A percentile compares a stretch with the other conserved stretches of the same genome.
Conservation (phyloP, 2,113 vertebrate species). For the Crypturellus undulatus region DNA sequence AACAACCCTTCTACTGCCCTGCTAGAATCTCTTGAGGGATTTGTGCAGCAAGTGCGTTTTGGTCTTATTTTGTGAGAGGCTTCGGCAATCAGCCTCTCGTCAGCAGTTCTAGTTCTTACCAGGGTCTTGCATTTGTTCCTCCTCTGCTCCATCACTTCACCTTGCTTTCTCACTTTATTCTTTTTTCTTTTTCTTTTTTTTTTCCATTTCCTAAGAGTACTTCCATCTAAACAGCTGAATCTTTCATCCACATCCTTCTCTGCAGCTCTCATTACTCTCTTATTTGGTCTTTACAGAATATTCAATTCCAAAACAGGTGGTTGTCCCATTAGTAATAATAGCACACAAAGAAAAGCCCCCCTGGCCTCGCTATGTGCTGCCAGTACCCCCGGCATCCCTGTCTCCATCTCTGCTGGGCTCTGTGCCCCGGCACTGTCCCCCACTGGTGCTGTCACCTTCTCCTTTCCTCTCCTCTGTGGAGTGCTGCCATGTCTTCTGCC, state of each 20-base stretch:
- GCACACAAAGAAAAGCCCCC: not conserved
- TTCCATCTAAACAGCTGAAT: rapidly evolving
- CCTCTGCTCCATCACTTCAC: not conserved
- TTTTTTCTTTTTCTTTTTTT: not conserved
- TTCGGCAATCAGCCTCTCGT: not conserved
- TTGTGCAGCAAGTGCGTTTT: not conserved
- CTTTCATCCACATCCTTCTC: rapidly evolving
- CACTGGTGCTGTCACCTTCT: rapidly evolving
- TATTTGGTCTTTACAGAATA: not conserved
- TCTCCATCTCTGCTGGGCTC: not conserved
- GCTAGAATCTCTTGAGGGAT: rapidly evolving
- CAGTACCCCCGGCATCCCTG: too few species aligned
- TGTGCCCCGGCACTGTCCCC: not conserved
- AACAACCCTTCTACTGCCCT: not conserved
- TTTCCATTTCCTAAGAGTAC: not conserved
- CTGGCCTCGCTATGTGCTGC: rapidly evolving
- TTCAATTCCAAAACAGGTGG: not conserved
- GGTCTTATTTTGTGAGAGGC: not conserved
- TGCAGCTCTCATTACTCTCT: not conserved
- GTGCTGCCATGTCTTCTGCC: not conserved
- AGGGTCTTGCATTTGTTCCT: not conserved
- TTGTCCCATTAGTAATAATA: not conserved
- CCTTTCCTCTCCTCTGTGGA: not conserved
- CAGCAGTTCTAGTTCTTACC: rapidly evolving
- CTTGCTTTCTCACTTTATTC: rapidly evolving